Evolutionary conservation across 2,113 vertebrate species (phyloP), one percentile per base, ranked within the genome.

Genomic region (Eulacestoma nigropectus): DNA sequence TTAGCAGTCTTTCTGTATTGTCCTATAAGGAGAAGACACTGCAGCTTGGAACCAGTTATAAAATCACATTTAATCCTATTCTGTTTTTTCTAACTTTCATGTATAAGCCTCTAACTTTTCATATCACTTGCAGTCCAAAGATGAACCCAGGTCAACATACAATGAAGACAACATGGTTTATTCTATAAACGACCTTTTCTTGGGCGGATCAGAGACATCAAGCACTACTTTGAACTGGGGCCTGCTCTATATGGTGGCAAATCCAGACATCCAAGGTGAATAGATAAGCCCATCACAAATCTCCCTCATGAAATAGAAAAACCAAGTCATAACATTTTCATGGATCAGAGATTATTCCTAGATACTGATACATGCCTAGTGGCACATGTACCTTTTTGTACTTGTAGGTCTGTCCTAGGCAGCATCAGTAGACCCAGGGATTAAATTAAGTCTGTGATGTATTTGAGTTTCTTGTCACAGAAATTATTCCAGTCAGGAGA

Each of bases 181-280:
- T 74, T 96, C 96, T 41, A 93, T 98, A 62, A 92, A 91, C 2
- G 97, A 98, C 74, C 97, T 98, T 63, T 98, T 98, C 89, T 69
- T 98, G 70, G 98, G 98, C 44, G 98, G 98, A 73, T 98, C 97
- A 2, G 97, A 98, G 79, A 98, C 98, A 33, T 98, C 92, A 2
- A 87, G 97, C 47, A 98, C 97, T 46, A 98, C 98, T 35, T 94
- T 98, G 83, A 83, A 59, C 90, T 98, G 98, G 98, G 97, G 65
- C 3, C 70, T 98, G 39, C 83, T 98, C 29, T 97, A 91, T 49
- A 96, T 98, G 98, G 97, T 98, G 84, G 84, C 94, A 55, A 75
- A 98, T 32, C 92, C 95, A 60, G 96, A 97, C 4, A 19, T 98
- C 39, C 98, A 98, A 95, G 96, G 97, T 97, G 67, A 60, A 82